These are phyloP conservation scores for Polypterus senegalus DNA, from an alignment of 2,113 vertebrate species.

Conservation along the genomic window DNA sequence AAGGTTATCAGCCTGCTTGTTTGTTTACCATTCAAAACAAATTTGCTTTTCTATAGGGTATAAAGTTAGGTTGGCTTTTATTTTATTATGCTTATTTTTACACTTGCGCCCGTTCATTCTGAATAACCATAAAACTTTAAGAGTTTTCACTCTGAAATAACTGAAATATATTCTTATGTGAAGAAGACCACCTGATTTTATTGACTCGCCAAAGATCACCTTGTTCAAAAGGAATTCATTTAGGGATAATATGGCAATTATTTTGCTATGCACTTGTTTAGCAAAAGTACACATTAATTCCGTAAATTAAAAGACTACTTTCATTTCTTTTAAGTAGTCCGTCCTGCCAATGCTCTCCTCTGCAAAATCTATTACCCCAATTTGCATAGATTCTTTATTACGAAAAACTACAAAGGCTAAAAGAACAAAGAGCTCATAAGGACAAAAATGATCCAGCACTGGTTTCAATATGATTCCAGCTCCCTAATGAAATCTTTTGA, in stretches of 20 bases:
- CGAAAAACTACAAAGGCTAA: constrained; percentile 42
- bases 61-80: constrained; percentile 8
- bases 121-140: too few relatives aligned
- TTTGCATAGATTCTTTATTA: constrained; percentile 54
- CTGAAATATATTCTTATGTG: too few relatives aligned
- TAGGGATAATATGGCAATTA: too few relatives aligned
- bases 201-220: too few relatives aligned
- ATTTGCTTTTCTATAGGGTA: neutral
- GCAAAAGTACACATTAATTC: constrained; percentile 35
- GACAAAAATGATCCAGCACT: constrained; percentile 58
- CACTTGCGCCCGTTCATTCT: too few relatives aligned
- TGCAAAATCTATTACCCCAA: constrained; percentile 61
- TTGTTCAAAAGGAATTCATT: too few relatives aligned
- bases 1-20: constrained; percentile 21
- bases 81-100: too few relatives aligned
- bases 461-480: constrained; percentile 61
- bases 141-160: too few relatives aligned
- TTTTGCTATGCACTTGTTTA: too few relatives aligned
- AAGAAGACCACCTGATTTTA: too few relatives aligned
- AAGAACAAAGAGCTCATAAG: constrained; percentile 70
- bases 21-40: too few relatives aligned
- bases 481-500: constrained; percentile 84
- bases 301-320: constrained; percentile 62
- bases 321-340: constrained; percentile 56
- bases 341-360: constrained; percentile 42